Evolutionary conservation across 1,140 invertebrate genomes (phyloP).

Genomic region (Meteorus sp.): DNA sequence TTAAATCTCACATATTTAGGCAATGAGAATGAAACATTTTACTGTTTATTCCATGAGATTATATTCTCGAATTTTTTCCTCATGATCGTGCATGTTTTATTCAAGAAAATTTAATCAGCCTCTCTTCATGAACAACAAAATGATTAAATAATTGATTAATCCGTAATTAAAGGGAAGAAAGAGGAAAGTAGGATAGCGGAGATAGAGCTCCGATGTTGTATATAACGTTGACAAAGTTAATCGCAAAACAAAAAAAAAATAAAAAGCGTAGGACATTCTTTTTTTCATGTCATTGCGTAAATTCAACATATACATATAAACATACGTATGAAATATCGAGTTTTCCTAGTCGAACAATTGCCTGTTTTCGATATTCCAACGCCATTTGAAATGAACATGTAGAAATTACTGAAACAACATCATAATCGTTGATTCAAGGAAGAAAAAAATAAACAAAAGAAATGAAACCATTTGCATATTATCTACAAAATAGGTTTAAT

Average conservation of each 20-base stretch:
- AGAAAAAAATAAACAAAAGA: conserved; percentile 28
- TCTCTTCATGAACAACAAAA: background rate
- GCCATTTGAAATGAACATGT: background rate
- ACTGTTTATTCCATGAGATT: conserved; percentile 8
- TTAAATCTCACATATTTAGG: background rate
- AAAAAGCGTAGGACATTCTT: background rate
- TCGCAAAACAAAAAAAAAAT: background rate
- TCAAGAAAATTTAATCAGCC: too few relatives aligned
- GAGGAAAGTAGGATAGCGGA: conserved; percentile 10
- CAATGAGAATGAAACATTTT: background rate
- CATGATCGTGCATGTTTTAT: conserved; percentile 17
- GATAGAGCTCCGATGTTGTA: conserved; percentile 24
- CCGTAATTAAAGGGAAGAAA: conserved; percentile 2
- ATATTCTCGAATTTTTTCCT: background rate
- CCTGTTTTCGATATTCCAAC: background rate
- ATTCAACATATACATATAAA: background rate
- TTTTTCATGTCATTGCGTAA: conserved; percentile 10
- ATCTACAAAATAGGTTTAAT: conserved; percentile 61
- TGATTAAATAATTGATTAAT: background rate
- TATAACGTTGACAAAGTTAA: conserved; percentile 13
- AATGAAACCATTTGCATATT: conserved; percentile 39
- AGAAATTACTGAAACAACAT: background rate
- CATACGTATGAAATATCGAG: too few relatives aligned
- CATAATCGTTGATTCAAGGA: background rate
- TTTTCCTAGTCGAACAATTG: conserved; percentile 20